Evolutionary conservation across 2,888 invertebrate genomes (phyloP), one percentile per base, ranked within the genome.

Genomic region (Erpobdella octoculata): DNA sequence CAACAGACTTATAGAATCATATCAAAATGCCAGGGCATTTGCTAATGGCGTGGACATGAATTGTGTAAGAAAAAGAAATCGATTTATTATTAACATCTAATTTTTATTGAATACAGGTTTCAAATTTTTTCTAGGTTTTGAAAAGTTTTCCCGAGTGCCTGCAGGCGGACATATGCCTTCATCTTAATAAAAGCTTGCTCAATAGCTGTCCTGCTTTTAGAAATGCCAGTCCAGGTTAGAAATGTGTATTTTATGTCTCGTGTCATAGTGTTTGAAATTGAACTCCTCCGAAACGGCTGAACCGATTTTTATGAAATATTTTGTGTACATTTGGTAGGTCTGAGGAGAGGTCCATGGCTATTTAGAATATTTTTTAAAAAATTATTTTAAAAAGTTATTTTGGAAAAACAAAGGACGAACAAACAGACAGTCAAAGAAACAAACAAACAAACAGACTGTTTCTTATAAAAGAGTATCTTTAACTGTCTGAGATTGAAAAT

Each of bases 41-140:
- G 83, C 83, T 9, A 83, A 83, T 70, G 83, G 83, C 15, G 81
- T 83, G 2, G 83, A 83, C 72, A 83, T 83, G 82, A 83, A 82
- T 75, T 80, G 80, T 70, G 83, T 83, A 76, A 78, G 81, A 58
- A 58, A 21, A 21, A 21, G 59, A 58, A 58, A 58, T 58, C 8
- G 21, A 58, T 58, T 58, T 58, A 9, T 58, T 58, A 12, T 21
- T 8, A 58, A 58, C 12, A 41, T 41, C 46, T 15, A 41, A 41
- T 41, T 41, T 41, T 41, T 41, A 41, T 15, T n/a, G n/a, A n/a
- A n/a, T n/a, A n/a, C n/a, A n/a, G 12, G n/a, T 31, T 31, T 28
- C 1, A 62, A 35, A 21, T 8, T 1, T 1, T 12, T 64, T 71
- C 6, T 71, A 77, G 77, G 77, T 79, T 15, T 71, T 79, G 37